phyloP scores from a whole-genome alignment of 2,888 invertebrate species.

The Lasioglossum morio region DNA sequence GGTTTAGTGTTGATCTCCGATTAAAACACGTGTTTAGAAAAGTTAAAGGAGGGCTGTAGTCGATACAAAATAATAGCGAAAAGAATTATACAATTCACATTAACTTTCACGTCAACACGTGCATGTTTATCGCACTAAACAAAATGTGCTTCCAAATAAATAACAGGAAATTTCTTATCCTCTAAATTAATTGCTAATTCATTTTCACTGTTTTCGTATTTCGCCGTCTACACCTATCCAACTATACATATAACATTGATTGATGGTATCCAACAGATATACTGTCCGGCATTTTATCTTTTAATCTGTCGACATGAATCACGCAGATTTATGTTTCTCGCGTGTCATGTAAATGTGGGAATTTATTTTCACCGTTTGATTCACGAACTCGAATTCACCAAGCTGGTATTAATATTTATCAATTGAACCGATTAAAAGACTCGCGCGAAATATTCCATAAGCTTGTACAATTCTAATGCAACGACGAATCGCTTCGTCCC shows the following conservation, averaged over 20 bases:
- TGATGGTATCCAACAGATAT: not conserved
- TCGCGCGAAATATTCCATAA: not conserved
- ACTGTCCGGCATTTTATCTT: not conserved
- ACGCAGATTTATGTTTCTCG: not conserved
- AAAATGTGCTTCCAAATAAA: not conserved
- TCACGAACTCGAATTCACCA: not conserved
- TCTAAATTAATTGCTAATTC: not conserved
- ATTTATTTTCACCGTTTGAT: not conserved
- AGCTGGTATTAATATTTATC: not conserved
- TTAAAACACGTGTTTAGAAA: too few species aligned
- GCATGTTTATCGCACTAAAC: too few species aligned
- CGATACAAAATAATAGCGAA: too few species aligned
- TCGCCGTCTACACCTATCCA: not conserved
- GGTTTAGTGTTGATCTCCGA: too few species aligned
- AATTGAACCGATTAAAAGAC: not conserved
- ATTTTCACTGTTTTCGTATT: not conserved
- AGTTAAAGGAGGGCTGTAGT: too few species aligned
- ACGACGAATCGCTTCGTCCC: not conserved
- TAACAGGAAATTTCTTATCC: not conserved
- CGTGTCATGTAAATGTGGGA: not conserved
- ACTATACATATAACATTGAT: not conserved
- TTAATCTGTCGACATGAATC: not conserved
- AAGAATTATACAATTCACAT: too few species aligned
- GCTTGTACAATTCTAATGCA: not conserved
- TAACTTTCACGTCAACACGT: too few species aligned